Base-by-base conservation (phyloP, 2,888 invertebrate genomes). In the Nyleta sp. region DNA sequence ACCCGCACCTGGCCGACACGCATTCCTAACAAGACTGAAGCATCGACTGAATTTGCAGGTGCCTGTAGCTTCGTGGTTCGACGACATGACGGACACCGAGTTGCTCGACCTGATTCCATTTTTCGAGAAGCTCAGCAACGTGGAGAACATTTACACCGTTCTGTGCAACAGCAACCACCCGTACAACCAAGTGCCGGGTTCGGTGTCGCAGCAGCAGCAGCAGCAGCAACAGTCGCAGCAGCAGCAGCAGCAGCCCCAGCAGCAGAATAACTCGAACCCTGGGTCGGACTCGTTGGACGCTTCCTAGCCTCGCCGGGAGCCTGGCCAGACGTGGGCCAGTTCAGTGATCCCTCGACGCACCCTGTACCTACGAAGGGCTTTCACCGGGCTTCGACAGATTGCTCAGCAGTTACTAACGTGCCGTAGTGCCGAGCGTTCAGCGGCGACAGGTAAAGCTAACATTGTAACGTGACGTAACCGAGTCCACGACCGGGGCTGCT, bases 21-120 rank as follows among this genome's bases (percentile, higher is more conserved):
- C n/a, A n/a, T n/a, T n/a, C n/a, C n/a, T n/a, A n/a, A n/a, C n/a
- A n/a, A n/a, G n/a, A n/a, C n/a, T n/a, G n/a, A n/a, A n/a, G n/a
- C n/a, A n/a, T n/a, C n/a, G n/a, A n/a, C 15, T 40, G 13, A 38
- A 13, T 38, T 91, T 91, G 1, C 91, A 96, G 96, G 98, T 99
- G 91, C 98, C 99, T 90, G 99, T 99, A 84, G 97, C 97, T 90
- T 99, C 99, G 83, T 99, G 99, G 99, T 99, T 99, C 92, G 99
- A 99, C 92, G 99, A 99, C 92, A 97, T 97, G 94, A 95, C 96
- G 88, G 99, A 99, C 92, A 96, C 97, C 79, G 99, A 99, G 92
- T 94, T 99, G 83, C 93, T 98, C 89, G 99, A 99, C 92, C 93
- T 99, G 91, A 96, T 99, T 91, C 99, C 99, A 86, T 97, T 99